These are phyloP conservation scores for Leptodactylus fallax DNA, from an alignment of 2,797 vertebrate species.

Conservation along the genomic window DNA sequence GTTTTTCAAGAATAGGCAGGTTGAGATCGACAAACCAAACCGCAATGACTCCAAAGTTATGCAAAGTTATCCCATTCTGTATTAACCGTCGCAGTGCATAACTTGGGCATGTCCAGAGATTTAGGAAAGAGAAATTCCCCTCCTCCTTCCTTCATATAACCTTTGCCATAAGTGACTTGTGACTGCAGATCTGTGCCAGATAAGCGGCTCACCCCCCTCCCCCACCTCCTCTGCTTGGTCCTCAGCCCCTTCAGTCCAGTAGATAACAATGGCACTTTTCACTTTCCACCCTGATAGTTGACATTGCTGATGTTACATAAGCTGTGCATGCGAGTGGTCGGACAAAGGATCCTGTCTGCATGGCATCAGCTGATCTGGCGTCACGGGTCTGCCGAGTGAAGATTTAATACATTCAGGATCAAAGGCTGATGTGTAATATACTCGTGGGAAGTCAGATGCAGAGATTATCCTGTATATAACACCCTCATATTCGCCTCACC, in stretches of 20 bases:
- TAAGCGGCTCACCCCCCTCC: not conserved
- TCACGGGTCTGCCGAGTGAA: not conserved
- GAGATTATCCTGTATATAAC: not conserved
- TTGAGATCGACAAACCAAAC: too few relatives aligned
- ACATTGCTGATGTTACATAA: not conserved
- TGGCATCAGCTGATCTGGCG: not conserved
- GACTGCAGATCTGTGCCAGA: not conserved
- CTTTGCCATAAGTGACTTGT: not conserved
- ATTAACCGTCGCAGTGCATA: too few relatives aligned
- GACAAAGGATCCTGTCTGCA: constrained; percentile 7
- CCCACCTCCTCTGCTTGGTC: too few relatives aligned
- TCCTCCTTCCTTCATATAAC: not conserved
- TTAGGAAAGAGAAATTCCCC: too few relatives aligned
- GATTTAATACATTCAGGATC: not conserved
- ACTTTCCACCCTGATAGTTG: not conserved
- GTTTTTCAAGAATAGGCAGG: too few relatives aligned
- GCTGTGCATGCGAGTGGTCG: not conserved
- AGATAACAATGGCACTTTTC: constrained; percentile 9
- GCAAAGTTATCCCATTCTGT: too few relatives aligned
- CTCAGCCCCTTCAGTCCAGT: not conserved
- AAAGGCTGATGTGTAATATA: not conserved
- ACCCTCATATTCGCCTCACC: not conserved
- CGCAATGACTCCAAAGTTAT: too few relatives aligned
- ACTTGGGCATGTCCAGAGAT: too few relatives aligned
- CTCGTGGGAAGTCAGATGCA: not conserved